Conservation (phyloP, 2,888 invertebrate genomes). For the Spialia ferax region DNA sequence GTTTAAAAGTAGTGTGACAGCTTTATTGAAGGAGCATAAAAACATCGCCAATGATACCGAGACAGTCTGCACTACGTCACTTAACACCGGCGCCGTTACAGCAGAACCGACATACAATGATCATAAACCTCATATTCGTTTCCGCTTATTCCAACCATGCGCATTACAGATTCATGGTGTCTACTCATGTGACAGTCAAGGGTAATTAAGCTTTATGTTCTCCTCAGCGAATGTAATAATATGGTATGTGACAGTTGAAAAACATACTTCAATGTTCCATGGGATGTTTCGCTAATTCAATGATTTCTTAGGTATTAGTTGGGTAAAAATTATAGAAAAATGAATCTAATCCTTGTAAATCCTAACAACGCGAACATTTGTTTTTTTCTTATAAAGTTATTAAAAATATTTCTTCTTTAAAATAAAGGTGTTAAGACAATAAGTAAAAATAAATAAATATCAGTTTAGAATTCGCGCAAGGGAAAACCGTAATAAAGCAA, state of each 20-base stretch:
- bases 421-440: no score
- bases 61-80: background rate
- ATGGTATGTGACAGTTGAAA: background rate
- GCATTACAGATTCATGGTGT: background rate
- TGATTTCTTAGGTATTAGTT: no score
- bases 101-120: conserved; percentile 3
- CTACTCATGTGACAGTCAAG: conserved; percentile 12
- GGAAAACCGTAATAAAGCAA: background rate
- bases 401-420: no score
- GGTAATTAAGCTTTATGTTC: conserved; percentile 13
- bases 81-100: conserved; percentile 13
- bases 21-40: background rate
- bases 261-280: background rate
- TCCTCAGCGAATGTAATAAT: background rate
- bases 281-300: no score
- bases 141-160: background rate
- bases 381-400: no score
- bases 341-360: no score
- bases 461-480: no score
- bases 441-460: no score
- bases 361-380: no score
- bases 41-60: background rate
- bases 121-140: conserved; percentile 1
- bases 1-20: no score
- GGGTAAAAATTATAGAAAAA: no score